phyloP scores from a whole-genome alignment of 2,113 vertebrate genomes.

The Solenodon paradoxus region DNA sequence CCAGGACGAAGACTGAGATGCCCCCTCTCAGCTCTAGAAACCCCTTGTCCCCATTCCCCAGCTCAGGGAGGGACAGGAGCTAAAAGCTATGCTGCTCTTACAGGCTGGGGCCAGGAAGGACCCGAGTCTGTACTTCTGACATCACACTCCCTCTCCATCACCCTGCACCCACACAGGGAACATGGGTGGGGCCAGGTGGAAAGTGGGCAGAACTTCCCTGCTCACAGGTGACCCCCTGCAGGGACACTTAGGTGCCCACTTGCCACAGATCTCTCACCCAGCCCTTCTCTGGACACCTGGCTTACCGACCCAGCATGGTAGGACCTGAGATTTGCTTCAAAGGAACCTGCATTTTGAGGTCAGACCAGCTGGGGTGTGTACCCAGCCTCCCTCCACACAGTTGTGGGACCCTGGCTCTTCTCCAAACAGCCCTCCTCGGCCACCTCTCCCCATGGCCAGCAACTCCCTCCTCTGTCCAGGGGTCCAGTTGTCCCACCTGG shows the following conservation, averaged over 20 bases:
- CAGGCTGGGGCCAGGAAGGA: accelerated
- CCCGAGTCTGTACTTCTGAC: too few species aligned
- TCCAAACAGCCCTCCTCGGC: too few species aligned
- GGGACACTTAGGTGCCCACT: too few species aligned
- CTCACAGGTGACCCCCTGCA: too few species aligned
- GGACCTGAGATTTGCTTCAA: background rate
- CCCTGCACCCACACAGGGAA: too few species aligned
- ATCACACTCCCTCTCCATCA: too few species aligned
- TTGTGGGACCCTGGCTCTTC: background rate
- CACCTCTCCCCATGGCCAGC: background rate
- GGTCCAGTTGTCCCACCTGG: background rate
- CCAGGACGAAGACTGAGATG: too few species aligned
- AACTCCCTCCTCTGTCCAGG: background rate
- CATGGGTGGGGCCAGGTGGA: too few species aligned
- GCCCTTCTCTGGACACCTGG: background rate
- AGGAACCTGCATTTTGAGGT: background rate
- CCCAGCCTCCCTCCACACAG: background rate
- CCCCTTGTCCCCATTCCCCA: background rate
- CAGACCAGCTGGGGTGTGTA: background rate
- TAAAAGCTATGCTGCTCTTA: accelerated
- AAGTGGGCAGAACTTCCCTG: too few species aligned
- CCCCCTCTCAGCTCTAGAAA: background rate
- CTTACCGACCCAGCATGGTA: accelerated
- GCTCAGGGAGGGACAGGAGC: accelerated
- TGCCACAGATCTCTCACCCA: too few species aligned